A percentile compares a stretch with the other conserved stretches of the same genome.
Evolutionary conservation across 2,797 vertebrate genomes (phyloP).

Genomic region (Tauraco hartlaubi): DNA sequence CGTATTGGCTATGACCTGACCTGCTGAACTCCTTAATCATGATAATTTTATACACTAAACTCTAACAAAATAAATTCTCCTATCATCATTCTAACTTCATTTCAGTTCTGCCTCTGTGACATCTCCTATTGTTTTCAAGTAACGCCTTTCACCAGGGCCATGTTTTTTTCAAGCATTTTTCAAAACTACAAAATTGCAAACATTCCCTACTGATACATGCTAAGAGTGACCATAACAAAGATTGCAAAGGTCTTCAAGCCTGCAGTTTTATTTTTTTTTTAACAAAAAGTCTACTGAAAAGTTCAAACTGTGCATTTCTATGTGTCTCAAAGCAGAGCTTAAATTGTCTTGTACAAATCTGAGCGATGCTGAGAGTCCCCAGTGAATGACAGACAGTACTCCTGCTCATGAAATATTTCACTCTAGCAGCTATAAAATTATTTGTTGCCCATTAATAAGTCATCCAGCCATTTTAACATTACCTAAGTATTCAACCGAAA

Average conservation of each 20-base stretch:
- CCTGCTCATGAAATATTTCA: neutral
- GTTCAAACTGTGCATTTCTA: neutral
- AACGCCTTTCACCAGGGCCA: neutral
- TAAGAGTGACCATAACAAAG: neutral
- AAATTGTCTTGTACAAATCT: neutral
- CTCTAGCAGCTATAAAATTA: neutral
- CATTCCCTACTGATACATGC: neutral
- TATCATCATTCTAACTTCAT: neutral
- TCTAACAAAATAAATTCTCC: neutral
- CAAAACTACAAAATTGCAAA: neutral
- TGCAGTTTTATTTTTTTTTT: neutral
- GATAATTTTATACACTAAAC: neutral
- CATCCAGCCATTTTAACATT: neutral
- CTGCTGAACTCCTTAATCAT: neutral
- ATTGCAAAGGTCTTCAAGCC: conserved; percentile 18
- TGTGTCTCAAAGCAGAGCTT: neutral
- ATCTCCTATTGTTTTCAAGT: neutral
- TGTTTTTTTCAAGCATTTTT: neutral
- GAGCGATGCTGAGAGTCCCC: neutral
- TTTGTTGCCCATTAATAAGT: conserved; percentile 11
- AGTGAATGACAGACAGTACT: neutral
- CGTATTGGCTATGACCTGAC: neutral
- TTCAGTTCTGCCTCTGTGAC: neutral
- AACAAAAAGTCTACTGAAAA: neutral
- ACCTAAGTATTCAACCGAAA: neutral